phyloP scores from a whole-genome alignment of 2,888 invertebrate species.

The Campoletis raptor region DNA sequence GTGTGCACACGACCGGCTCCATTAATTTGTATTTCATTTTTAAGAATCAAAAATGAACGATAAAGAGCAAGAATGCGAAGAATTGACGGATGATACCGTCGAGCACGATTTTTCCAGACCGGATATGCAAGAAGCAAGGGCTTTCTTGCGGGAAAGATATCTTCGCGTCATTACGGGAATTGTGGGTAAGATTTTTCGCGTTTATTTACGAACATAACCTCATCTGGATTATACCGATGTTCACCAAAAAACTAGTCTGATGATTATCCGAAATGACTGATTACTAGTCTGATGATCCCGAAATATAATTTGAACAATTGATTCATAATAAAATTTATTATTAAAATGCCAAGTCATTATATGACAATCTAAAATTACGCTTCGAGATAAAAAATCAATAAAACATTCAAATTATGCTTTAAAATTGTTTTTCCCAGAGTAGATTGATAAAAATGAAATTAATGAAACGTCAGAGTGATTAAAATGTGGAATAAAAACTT shows the following conservation, averaged over 20 bases:
- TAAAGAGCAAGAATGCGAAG: slow-evolving; percentile 46
- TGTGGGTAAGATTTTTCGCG: slow-evolving; percentile 79
- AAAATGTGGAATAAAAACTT: background rate
- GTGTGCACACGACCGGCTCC: background rate
- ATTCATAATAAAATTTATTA: too few species aligned
- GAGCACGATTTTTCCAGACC: slow-evolving; percentile 76
- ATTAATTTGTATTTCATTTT: slow-evolving; percentile 12
- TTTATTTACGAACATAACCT: slow-evolving; percentile 54
- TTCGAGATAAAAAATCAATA: background rate
- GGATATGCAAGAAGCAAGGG: slow-evolving; percentile 83
- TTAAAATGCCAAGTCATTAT: too few species aligned
- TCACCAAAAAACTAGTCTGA: background rate
- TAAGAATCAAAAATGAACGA: slow-evolving; percentile 67
- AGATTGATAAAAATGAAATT: too few species aligned
- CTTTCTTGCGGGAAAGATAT: slow-evolving; percentile 84
- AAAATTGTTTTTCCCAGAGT: background rate
- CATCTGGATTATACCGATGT: background rate
- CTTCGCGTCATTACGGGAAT: slow-evolving; percentile 83
- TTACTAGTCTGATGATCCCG: background rate
- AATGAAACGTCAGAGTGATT: background rate
- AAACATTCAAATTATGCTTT: background rate
- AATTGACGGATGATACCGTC: slow-evolving; percentile 52
- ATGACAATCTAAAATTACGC: background rate
- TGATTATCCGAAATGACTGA: too few species aligned
- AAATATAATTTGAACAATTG: too few species aligned